A percentile compares a stretch with the other conserved stretches of the same genome.
Evolutionary conservation across 2,888 invertebrate species (phyloP).

Genomic region (Aphodius sticticus): DNA sequence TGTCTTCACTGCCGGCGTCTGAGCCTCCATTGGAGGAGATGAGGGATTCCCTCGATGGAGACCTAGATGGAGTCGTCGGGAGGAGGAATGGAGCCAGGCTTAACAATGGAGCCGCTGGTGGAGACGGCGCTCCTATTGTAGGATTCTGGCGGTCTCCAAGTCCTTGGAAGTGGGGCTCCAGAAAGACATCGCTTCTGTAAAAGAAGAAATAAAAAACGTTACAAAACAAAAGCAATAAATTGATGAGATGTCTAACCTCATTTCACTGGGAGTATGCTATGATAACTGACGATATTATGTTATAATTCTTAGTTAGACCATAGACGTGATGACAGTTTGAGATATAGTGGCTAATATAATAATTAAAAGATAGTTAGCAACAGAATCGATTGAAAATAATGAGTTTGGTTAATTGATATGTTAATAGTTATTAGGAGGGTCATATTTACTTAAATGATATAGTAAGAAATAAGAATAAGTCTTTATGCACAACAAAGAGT

Average conservation of each 20-base stretch:
- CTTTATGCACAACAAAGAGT: background rate
- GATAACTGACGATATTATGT: background rate
- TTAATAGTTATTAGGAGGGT: no score
- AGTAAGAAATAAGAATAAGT: no score
- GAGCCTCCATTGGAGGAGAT: constrained; percentile 69
- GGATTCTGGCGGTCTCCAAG: constrained; percentile 59
- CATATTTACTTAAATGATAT: no score
- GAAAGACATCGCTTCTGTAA: constrained; percentile 77
- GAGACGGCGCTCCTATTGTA: constrained; percentile 59
- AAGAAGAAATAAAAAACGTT: constrained; percentile 48
- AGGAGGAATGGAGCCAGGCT: constrained; percentile 48
- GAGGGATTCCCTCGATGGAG: constrained; percentile 67
- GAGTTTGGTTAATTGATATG: no score
- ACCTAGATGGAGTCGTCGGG: constrained; percentile 58
- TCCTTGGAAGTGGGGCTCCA: constrained; percentile 77
- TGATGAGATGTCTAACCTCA: background rate
- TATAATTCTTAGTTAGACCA: background rate
- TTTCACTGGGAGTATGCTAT: background rate
- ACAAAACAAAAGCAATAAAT: background rate
- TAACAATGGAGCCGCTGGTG: constrained; percentile 57
- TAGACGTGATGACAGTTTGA: background rate
- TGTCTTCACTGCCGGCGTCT: constrained; percentile 65
- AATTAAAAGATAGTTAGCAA: background rate
- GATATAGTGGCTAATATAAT: background rate
- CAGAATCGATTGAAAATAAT: background rate